These are phyloP conservation scores for Mustela nigripes DNA, from an alignment of 2,113 vertebrate species.

Conservation along the genomic window DNA sequence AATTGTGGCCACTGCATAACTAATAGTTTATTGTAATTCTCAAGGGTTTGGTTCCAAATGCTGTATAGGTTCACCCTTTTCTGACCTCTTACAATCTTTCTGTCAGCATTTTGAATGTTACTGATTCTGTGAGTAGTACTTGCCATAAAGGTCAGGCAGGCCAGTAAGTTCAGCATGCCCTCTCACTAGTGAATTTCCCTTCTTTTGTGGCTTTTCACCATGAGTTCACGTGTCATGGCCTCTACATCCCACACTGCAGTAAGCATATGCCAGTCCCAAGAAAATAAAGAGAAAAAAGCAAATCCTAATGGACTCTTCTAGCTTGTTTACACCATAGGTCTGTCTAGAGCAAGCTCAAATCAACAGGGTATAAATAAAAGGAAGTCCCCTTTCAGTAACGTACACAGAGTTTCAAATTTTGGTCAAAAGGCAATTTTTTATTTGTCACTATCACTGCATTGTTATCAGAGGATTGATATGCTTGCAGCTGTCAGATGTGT, in stretches of 20 bases:
- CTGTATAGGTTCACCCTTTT: neutral
- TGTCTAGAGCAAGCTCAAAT: neutral
- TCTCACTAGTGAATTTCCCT: slow-evolving; percentile 38
- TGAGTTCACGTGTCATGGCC: slow-evolving; percentile 17
- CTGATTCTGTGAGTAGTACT: slow-evolving; percentile 63
- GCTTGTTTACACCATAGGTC: neutral
- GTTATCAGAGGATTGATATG: neutral
- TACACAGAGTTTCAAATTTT: neutral
- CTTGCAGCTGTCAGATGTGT: neutral
- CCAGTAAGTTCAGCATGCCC: neutral
- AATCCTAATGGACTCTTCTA: neutral
- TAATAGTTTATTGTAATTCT: slow-evolving; percentile 52
- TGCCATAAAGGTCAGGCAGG: slow-evolving; percentile 49
- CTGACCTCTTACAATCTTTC: slow-evolving; percentile 16
- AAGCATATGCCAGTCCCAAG: slow-evolving; percentile 54
- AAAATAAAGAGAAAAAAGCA: slow-evolving; percentile 31
- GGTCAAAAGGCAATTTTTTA: neutral
- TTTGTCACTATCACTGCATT: neutral
- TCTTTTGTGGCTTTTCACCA: slow-evolving; percentile 41
- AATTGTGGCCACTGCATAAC: neutral
- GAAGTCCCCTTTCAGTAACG: neutral
- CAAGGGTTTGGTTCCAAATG: slow-evolving; percentile 44
- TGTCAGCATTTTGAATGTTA: slow-evolving; percentile 65
- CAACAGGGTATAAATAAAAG: neutral
- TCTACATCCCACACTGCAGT: slow-evolving; percentile 10